phyloP scores from a whole-genome alignment of 2,797 vertebrate genomes.

The Sebastes minor region DNA sequence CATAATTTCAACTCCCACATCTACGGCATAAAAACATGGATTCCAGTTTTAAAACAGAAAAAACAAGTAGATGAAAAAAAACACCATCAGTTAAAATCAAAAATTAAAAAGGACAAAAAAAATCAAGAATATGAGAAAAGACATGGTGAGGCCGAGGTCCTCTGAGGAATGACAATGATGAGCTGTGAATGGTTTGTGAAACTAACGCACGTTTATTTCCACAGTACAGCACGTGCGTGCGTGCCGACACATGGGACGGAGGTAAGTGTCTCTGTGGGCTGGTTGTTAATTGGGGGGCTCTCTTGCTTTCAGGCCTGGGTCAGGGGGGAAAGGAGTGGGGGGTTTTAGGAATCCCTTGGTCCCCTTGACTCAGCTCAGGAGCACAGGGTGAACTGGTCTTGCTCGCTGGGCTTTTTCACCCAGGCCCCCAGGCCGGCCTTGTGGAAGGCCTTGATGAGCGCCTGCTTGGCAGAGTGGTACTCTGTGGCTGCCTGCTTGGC shows the following conservation, averaged over 20 bases:
- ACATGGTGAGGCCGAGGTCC: conserved; percentile 50
- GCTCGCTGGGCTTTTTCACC: conserved; percentile 98
- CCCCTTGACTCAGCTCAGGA: conserved; percentile 75
- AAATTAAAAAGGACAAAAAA: conserved; percentile 33
- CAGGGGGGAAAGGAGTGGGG: conserved; percentile 28
- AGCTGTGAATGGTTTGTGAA: conserved; percentile 49
- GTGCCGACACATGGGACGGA: conserved; percentile 64
- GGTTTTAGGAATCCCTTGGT: conserved; percentile 42
- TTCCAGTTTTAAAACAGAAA: conserved; percentile 74
- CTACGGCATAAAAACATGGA: conserved; percentile 39
- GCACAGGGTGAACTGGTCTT: conserved; percentile 95
- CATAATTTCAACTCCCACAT: conserved; percentile 22
- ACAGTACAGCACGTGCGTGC: conserved; percentile 60
- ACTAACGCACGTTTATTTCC: conserved; percentile 48
- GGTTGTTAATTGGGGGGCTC: conserved; percentile 53
- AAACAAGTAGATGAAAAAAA: conserved; percentile 26
- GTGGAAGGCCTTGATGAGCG: conserved; percentile 94
- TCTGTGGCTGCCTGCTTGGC: conserved; percentile 93
- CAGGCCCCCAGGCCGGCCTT: conserved; percentile 96
- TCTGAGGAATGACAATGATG: conserved; percentile 65
- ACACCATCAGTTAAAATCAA: conserved; percentile 34
- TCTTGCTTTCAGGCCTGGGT: conserved; percentile 63
- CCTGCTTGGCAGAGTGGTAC: conserved; percentile 93
- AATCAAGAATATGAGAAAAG: conserved; percentile 28
- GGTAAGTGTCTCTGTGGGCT: conserved; percentile 73